A percentile compares a stretch with the other conserved stretches of the same genome.
phyloP scores from a whole-genome alignment of 2,888 invertebrate genomes.

The Tenthredo amoena region DNA sequence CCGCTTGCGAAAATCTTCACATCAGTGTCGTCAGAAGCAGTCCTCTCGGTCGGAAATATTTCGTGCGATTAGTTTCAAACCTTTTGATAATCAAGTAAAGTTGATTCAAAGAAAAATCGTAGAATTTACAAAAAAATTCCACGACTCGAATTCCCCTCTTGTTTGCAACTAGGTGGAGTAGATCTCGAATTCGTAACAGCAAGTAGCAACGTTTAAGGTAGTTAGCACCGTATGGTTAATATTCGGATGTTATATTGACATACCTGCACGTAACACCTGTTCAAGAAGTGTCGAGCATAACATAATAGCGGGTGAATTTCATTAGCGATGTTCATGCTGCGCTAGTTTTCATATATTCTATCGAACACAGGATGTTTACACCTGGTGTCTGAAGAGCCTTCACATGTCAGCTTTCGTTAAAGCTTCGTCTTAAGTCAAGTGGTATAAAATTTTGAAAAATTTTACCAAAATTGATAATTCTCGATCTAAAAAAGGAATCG shows the following conservation, averaged over 20 bases:
- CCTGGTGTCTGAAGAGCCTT: neutral
- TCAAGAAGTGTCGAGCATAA: neutral
- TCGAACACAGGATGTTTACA: constrained; percentile 1
- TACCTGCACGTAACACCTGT: constrained; percentile 28
- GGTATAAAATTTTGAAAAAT: neutral
- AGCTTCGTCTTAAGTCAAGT: neutral
- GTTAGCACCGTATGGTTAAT: neutral
- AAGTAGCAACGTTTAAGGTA: neutral
- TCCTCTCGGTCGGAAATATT: neutral
- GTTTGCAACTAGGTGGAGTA: neutral
- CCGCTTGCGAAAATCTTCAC: constrained; percentile 4
- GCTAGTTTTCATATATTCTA: constrained; percentile 1
- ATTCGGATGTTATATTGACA: constrained; percentile 19
- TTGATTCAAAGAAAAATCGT: neutral
- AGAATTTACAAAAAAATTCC: neutral
- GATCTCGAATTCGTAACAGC: neutral
- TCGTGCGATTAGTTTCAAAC: neutral
- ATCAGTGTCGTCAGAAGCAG: neutral
- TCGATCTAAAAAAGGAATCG: neutral
- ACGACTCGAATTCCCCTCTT: neutral
- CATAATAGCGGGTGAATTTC: constrained; percentile 20
- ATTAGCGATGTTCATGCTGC: constrained; percentile 40
- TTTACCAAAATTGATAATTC: neutral
- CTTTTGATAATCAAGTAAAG: neutral
- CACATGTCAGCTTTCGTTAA: neutral